These are phyloP conservation scores for Rhadinocentrus ornatus DNA, from an alignment of 2,797 vertebrate species.

Conservation along the genomic window DNA sequence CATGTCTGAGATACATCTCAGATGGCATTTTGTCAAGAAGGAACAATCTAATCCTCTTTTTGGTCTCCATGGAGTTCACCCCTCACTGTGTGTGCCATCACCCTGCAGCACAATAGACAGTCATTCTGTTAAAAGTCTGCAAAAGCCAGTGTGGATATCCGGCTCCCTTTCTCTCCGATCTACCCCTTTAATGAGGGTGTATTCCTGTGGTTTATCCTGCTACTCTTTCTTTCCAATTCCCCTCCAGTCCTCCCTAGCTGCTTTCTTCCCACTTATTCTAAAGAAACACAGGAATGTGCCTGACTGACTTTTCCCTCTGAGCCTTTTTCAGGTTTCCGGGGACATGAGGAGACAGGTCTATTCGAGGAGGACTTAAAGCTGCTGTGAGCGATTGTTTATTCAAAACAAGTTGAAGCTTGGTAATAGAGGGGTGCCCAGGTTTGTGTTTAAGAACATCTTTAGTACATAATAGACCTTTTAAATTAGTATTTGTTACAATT, in stretches of 20 bases:
- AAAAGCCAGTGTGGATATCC: slow-evolving; percentile 69
- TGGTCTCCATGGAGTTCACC: slow-evolving; percentile 47
- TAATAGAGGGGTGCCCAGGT: slow-evolving; percentile 36
- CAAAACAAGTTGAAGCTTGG: slow-evolving; percentile 65
- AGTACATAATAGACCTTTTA: slow-evolving; percentile 8
- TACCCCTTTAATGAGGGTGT: slow-evolving; percentile 66
- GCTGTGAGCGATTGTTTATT: slow-evolving; percentile 45
- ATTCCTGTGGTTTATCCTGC: slow-evolving; percentile 64
- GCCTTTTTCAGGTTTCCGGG: slow-evolving; percentile 62
- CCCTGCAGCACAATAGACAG: slow-evolving; percentile 62
- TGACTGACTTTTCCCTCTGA: slow-evolving; percentile 62
- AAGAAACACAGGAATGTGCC: slow-evolving; percentile 73
- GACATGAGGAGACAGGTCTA: slow-evolving; percentile 71
- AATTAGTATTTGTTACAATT: slow-evolving; percentile 5
- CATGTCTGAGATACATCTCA: slow-evolving; percentile 35
- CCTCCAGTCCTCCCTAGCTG: slow-evolving; percentile 43
- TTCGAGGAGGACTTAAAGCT: slow-evolving; percentile 38
- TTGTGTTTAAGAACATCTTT: slow-evolving; percentile 34
- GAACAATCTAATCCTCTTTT: slow-evolving; percentile 59
- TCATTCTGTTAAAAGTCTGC: slow-evolving; percentile 64
- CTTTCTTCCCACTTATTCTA: slow-evolving; percentile 56
- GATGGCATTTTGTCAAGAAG: slow-evolving; percentile 53
- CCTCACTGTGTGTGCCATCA: slow-evolving; percentile 55
- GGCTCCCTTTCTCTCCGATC: slow-evolving; percentile 50
- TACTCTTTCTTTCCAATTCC: slow-evolving; percentile 67